phyloP scores from a whole-genome alignment of 2,888 invertebrate genomes.

The Scaptomyza caliginosa region DNA sequence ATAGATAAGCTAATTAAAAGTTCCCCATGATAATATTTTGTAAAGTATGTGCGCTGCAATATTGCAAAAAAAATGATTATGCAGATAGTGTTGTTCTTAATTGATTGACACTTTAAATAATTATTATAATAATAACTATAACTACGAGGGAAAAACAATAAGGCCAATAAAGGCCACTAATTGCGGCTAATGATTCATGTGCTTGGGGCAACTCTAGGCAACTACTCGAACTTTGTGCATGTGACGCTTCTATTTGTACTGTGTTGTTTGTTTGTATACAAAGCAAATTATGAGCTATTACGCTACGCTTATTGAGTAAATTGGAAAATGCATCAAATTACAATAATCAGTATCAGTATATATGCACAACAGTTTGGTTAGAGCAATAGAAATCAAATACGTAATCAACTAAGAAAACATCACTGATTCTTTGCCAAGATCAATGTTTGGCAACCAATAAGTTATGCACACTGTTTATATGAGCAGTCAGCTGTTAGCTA shows the following conservation, averaged over 20 bases:
- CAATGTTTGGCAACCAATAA: background rate
- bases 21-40: background rate
- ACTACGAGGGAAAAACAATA: background rate
- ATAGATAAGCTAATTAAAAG: constrained; percentile 29
- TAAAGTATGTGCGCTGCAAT: background rate
- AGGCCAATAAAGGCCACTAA: constrained; percentile 24
- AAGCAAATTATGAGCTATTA: constrained; percentile 6
- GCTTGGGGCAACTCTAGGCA: constrained; percentile 15
- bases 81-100: constrained; percentile 15
- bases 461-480: background rate
- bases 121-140: constrained; percentile 13
- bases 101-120: constrained; percentile 16
- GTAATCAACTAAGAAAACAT: background rate
- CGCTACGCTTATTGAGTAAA: constrained; percentile 4
- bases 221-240: constrained; percentile 43
- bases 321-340: constrained; percentile 18
- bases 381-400: background rate
- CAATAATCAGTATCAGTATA: constrained; percentile 8
- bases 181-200: constrained; percentile 50
- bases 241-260: constrained; percentile 3
- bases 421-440: background rate
- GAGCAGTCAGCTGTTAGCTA: constrained; percentile 24
- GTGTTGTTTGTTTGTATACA: background rate
- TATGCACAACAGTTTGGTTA: background rate
- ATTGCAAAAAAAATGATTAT: constrained; percentile 11